Evolutionary conservation across 1,140 invertebrate genomes (phyloP).

Genomic region (Anoplolepis gracilipes): DNA sequence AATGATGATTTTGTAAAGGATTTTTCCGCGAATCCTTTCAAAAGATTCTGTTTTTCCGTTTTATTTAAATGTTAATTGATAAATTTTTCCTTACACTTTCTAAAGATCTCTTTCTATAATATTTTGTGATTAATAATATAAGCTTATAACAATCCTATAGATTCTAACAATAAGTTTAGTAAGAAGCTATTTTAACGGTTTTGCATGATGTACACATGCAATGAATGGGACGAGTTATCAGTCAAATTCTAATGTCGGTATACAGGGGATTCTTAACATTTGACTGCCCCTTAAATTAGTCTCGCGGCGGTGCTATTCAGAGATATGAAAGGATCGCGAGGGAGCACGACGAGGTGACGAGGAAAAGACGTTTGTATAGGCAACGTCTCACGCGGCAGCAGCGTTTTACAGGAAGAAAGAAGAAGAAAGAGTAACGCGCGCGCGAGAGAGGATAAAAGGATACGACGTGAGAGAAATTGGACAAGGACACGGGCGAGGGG

Average conservation of each 20-base stretch:
- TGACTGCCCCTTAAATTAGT: constrained; percentile 47
- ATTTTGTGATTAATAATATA: background rate
- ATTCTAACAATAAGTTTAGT: background rate
- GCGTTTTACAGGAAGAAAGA: background rate
- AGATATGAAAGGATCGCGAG: constrained; percentile 50
- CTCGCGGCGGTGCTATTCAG: constrained; percentile 39
- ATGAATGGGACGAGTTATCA: constrained; percentile 22
- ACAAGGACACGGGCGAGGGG: constrained; percentile 15
- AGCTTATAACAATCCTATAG: background rate
- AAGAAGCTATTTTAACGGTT: constrained; percentile 28
- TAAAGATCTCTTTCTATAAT: background rate
- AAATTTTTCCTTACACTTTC: background rate
- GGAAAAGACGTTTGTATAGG: constrained; percentile 35
- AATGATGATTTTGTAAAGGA: background rate
- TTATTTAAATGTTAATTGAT: background rate
- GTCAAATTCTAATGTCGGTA: constrained; percentile 38
- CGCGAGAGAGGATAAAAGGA: background rate
- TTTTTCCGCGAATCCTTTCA: background rate
- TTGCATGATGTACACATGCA: background rate
- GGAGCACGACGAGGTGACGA: constrained; percentile 31
- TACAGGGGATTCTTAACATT: constrained; percentile 30
- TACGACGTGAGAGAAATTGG: constrained; percentile 37
- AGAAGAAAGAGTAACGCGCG: constrained; percentile 12
- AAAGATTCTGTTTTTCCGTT: background rate
- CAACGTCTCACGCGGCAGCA: constrained; percentile 13